phyloP scores from a whole-genome alignment of 2,113 vertebrate genomes.

The Proteles cristata region DNA sequence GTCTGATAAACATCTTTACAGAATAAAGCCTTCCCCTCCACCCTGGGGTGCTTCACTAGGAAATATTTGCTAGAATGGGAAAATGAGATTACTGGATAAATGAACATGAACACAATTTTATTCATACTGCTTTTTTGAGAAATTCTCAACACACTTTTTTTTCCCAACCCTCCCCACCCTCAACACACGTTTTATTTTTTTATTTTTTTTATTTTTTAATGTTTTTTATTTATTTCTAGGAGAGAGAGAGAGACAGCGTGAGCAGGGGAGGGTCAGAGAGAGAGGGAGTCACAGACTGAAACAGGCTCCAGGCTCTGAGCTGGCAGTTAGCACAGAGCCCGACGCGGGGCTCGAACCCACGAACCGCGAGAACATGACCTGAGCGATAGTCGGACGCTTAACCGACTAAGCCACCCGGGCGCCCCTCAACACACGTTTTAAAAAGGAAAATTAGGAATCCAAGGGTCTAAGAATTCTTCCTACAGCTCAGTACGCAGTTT shows the following conservation, averaged over 20 bases:
- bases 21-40: background rate
- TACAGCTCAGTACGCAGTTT: background rate
- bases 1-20: background rate
- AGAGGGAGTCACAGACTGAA: too few species aligned
- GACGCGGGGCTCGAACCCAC: too few species aligned
- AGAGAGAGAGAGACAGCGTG: too few species aligned
- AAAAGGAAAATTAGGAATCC: background rate
- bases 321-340: too few species aligned
- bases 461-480: background rate
- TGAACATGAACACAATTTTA: background rate
- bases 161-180: background rate
- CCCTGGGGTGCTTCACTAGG: background rate
- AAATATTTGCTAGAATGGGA: background rate
- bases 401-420: too few species aligned
- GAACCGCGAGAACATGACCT: too few species aligned
- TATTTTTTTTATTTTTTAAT: too few species aligned
- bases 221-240: too few species aligned
- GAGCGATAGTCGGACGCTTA: too few species aligned
- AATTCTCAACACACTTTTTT: background rate
- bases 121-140: background rate
- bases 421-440: background rate
- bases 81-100: background rate
- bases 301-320: too few species aligned
- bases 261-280: too few species aligned
- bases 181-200: background rate